Evolutionary conservation across 1,140 invertebrate species (phyloP).

Genomic region (Apis florea): DNA sequence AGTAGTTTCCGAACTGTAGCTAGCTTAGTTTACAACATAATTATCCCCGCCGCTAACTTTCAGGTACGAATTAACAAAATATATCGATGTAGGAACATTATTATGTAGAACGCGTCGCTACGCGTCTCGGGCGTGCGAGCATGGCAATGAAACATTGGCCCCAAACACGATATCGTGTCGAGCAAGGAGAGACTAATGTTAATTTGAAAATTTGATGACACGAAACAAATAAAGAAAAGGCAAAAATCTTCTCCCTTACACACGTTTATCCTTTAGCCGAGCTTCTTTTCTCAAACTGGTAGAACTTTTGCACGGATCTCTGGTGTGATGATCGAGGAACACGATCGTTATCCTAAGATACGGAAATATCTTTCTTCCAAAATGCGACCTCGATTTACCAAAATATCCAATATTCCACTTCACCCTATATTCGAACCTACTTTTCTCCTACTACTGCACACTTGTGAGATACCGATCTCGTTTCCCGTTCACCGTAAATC

Average conservation of each 20-base stretch:
- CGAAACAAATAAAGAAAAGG: no score
- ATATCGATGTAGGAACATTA: conserved; percentile 33
- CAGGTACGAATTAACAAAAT: conserved; percentile 49
- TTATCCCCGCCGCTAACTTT: conserved; percentile 43
- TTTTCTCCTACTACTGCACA: neutral
- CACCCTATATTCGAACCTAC: neutral
- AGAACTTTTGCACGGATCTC: neutral
- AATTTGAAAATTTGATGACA: neutral
- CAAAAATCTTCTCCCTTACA: no score
- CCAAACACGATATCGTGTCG: neutral
- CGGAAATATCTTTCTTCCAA: neutral
- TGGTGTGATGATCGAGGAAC: neutral
- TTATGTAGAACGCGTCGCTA: conserved; percentile 27
- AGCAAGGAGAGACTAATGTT: neutral
- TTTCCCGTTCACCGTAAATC: conserved; percentile 13
- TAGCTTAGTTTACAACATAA: conserved; percentile 58
- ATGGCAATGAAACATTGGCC: neutral
- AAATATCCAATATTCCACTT: conserved; percentile 5
- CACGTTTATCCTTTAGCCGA: no score
- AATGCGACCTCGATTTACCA: conserved; percentile 26
- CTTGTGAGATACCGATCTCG: conserved; percentile 25
- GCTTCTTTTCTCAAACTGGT: no score
- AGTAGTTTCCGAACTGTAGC: conserved; percentile 50
- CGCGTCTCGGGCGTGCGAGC: neutral
- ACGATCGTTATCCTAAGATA: neutral